Evolutionary conservation across 2,888 invertebrate genomes (phyloP), one percentile per base, ranked within the genome.

Genomic region (Xanthorhoe designata): DNA sequence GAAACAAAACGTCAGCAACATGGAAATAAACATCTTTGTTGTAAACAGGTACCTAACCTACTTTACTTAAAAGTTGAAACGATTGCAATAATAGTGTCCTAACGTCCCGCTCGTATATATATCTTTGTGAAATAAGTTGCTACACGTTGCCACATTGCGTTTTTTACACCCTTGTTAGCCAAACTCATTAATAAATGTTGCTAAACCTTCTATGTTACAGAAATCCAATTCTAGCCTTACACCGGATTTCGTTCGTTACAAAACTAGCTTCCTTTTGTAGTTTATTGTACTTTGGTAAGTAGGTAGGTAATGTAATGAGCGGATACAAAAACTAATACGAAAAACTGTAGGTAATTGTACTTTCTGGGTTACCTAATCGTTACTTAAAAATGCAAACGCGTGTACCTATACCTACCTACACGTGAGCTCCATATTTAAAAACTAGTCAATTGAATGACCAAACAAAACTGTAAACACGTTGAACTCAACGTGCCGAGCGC

Each of bases 71-170:
- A 80, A 81, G 72, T 90, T 88, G 85, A 87, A 87, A 89, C 70
- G 79, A 80, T 87, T 89, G 91, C 90, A 88, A 89, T 84, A 88
- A 86, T 78, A 61, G 76, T 90, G 87, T 85, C 83, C 90, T 85
- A 91, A 91, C 82, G 81, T 86, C 83, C 85, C 82, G 84, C 82
- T 87, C 88, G 88, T 87, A 90, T 87, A 83, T 87, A 90, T 84
- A 82, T 81, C 82, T 88, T 87, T 89, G 86, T 90, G 87, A 86
- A 91, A 89, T 81, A 75, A 76, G 58, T 47, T 52, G 61, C 61
- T 4, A 56, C 49, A 47, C 49, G 80, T 91, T 91, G 86, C 87
- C 73, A 86, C 88, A 91, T 80, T 83, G 55, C 80, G 82, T 82
- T 89, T 89, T 89, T 89, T 85, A 83, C 83, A 83, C 86, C 87